Evolutionary conservation across 2,888 invertebrate genomes (phyloP), one percentile per base, ranked within the genome.

Genomic region (Augochlorella aurata): DNA sequence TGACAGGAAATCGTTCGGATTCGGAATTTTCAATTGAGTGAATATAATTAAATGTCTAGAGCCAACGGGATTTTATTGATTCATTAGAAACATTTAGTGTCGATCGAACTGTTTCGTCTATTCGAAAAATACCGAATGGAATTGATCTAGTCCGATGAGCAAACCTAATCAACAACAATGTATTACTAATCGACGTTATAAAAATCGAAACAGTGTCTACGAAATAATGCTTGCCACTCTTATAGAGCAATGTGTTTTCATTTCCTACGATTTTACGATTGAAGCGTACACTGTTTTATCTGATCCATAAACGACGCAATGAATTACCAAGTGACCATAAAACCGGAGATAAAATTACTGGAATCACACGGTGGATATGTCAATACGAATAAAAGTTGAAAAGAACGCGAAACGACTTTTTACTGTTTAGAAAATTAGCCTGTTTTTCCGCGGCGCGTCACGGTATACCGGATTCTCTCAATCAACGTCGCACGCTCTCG

Each of bases 401-500:
- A 16, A 9, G 47, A n/a, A 21, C 16, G 44, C n/a, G 44, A 38
- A 21, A 8, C 21, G 44, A 50, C 9, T 21, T 44, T 50, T 38
- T 0, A 61, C 3, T 14, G 74, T 54, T 61, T 44, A 18, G 58
- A 45, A 18, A 63, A 52, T 21, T 47, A 29, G 72, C 65, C 47
- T 49, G 45, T 63, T 74, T 45, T 24, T 45, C 16, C n/a, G 47
- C 49, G 18, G 24, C 58, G 1, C 38, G 14, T 5, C 38, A 38
- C 38, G 38, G 38, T 38, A 38, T 38, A 21, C 52, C 65, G 16
- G 8, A 1, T 47, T 29, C 10, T 5, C 45, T 21, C 69, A 29
- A 78, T 69, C 52, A 18, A 74, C 74, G 63, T 45, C 38, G 54
- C 69, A 63, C 21, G 24, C 24, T 58, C 14, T 24, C 50, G 16